Percentiles rank a stretch among this genome's conserved stretches.
Evolutionary conservation across 2,888 invertebrate genomes (phyloP).

Genomic region (Epinotia brunnichana): DNA sequence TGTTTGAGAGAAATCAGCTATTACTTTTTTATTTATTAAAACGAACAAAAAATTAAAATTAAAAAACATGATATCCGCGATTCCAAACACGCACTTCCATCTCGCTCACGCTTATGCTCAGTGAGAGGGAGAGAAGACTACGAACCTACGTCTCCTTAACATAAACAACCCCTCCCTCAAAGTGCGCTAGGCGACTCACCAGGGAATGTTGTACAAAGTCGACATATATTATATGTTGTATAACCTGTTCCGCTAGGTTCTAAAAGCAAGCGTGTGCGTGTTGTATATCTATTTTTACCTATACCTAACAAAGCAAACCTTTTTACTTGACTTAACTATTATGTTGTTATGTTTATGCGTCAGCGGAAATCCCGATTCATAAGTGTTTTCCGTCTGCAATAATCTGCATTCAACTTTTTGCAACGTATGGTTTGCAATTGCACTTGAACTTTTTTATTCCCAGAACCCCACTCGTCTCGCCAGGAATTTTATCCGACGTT

Average conservation of each 20-base stretch:
- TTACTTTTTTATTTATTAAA: no score
- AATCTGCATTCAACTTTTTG: constrained; percentile 13
- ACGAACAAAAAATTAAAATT: no score
- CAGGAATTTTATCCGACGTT: constrained; percentile 26
- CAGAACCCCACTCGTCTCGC: constrained; percentile 11
- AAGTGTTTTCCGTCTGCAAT: constrained; percentile 7
- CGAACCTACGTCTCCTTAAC: no score
- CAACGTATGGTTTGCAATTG: constrained; percentile 12
- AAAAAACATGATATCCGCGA: no score
- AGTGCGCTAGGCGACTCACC: neutral
- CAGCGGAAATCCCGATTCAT: constrained; percentile 6
- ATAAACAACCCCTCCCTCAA: neutral
- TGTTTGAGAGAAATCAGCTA: no score
- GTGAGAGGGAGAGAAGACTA: no score
- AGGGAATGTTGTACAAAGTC: neutral
- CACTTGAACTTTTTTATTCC: constrained; percentile 16
- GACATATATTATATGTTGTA: neutral
- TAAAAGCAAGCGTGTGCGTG: neutral
- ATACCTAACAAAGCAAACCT: no score
- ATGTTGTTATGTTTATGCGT: constrained; percentile 1
- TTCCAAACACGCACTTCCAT: no score
- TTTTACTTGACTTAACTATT: constrained; percentile 3
- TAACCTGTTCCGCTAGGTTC: neutral
- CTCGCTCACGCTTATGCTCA: no score
- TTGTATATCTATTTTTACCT: neutral